Evolutionary conservation across 2,888 invertebrate species (phyloP), one percentile per base, ranked within the genome.

Genomic region (Drosophila birchii): DNA sequence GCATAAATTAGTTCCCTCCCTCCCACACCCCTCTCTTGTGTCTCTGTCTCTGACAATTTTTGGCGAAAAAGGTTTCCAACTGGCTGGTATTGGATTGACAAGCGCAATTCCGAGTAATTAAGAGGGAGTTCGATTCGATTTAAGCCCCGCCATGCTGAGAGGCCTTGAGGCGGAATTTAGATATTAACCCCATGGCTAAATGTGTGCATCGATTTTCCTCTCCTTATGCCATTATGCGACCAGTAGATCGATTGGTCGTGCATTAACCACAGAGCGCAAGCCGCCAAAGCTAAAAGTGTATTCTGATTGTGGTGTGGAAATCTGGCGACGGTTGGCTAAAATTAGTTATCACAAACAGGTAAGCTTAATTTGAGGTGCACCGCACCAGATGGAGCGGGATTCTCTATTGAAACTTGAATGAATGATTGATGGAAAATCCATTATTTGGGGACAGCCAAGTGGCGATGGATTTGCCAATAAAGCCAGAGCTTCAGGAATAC

Each of bases 1-100:
- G 72, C 72, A 73, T 73, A 73, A 73, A 73, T 73, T 75, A 73
- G 55, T 62, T 58, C n/a, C 41, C 43, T 11, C 18, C 20, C 49
- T 29, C 41, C n/a, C n/a, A 23, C 36, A 0, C 18, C 11, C 20
- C 34, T 61, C 38, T 38, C 47, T 23, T 29, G 34, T 44, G 57
- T 43, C 39, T 34, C 64, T 36, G 58, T n/a, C 66, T 39, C 43
- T 53, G 51, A 38, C 49, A 66, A 45, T 64, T 72, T 54, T 66
- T 53, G 45, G 32, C 57, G 41, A 54, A 64, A 67, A 68, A 56
- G 18, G 41, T 36, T 64, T 45, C 18, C 16, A 29, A 23, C 16
- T 26, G 43, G 16, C 59, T 20, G 36, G 32, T 9, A 57, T 51
- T 51, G 53, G 64, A 74, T 73, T 72, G 75, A 73, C 75, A 73